Percentiles rank a stretch among this genome's conserved stretches.
Evolutionary conservation across 2,888 invertebrate genomes (phyloP).

Genomic region (Clostera curtula): DNA sequence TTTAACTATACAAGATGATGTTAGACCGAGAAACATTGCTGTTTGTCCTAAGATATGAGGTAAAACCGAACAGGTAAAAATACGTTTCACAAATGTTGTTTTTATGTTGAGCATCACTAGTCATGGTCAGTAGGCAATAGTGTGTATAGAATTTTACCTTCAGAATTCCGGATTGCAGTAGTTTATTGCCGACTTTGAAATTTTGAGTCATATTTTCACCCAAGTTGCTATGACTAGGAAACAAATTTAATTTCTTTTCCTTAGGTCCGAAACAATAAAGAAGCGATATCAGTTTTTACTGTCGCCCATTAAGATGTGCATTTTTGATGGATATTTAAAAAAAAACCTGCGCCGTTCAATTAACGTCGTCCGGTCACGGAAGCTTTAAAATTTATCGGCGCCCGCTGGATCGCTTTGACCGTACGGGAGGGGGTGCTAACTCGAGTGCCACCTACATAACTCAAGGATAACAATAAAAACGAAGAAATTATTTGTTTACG

Average conservation of each 20-base stretch:
- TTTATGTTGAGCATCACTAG: too few species aligned
- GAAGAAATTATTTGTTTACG: constrained; percentile 71
- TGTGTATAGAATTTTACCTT: too few species aligned
- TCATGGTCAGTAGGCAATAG: too few species aligned
- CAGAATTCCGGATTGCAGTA: too few species aligned
- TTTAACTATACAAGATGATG: too few species aligned
- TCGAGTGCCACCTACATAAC: constrained; percentile 46
- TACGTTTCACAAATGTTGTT: too few species aligned
- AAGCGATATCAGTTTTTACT: constrained; percentile 54
- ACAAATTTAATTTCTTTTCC: constrained; percentile 41
- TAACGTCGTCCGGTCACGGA: constrained; percentile 67
- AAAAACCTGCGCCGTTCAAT: constrained; percentile 53
- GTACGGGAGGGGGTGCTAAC: constrained; percentile 35
- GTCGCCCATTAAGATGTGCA: constrained; percentile 62
- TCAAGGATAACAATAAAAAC: constrained; percentile 61
- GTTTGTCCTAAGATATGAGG: too few species aligned
- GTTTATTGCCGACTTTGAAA: too few species aligned
- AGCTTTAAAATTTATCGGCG: constrained; percentile 54
- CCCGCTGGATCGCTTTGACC: constrained; percentile 44
- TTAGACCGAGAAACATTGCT: too few species aligned
- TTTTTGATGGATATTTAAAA: constrained; percentile 61
- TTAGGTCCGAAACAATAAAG: constrained; percentile 38
- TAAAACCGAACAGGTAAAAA: too few species aligned
- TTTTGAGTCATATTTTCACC: too few species aligned
- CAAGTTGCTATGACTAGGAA: too few species aligned